Evolutionary conservation across 35 echinoderm and acorn worm genomes (phyloP), one percentile per base, ranked within the genome.

Genomic region (Diadema setosum): DNA sequence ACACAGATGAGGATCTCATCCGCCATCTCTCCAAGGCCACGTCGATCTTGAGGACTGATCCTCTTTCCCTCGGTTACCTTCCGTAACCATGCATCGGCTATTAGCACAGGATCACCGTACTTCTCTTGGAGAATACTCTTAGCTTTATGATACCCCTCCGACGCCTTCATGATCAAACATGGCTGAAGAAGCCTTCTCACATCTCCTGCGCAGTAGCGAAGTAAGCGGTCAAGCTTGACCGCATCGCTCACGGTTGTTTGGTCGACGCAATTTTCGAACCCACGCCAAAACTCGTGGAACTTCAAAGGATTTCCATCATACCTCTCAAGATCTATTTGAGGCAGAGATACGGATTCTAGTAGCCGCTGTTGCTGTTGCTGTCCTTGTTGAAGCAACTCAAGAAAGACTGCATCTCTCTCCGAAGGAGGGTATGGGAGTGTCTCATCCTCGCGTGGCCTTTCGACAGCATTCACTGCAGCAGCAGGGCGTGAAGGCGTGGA

Each of bases 191-290:
- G 14, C 58, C 37, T 90, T 8, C 39, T 43, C 18, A 64, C 87
- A 23, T 84, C 61, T 56, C 92, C 92, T 17, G n/a, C 52, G 41
- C 92, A 90, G 75, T 45, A 94, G 32, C 90, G 87, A 4, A 91
- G 32, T 16, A 81, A 55, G 9, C 92, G 35, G 4, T 45, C 90
- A 3, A 94, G 42, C 48, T 94, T 94, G 1, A 45, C 92, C 29
- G 23, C 58, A 50, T 59, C 81, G 81, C 18, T 45, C 5, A 90
- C n/a, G 21, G 59, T 84, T 14, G 81, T 60, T 20, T 80, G 83
- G 82, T 73, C 92, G n/a, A n/a, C n/a, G n/a, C n/a, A n/a, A n/a
- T n/a, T n/a, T n/a, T n/a, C n/a, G 46, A 93, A 55, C 21, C 86
- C 78, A 5, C 74, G 18, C 25, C 49, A 37, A 42, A 94, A 94